phyloP scores from a whole-genome alignment of 2,888 invertebrate genomes.

The Drosophila mercatorum region DNA sequence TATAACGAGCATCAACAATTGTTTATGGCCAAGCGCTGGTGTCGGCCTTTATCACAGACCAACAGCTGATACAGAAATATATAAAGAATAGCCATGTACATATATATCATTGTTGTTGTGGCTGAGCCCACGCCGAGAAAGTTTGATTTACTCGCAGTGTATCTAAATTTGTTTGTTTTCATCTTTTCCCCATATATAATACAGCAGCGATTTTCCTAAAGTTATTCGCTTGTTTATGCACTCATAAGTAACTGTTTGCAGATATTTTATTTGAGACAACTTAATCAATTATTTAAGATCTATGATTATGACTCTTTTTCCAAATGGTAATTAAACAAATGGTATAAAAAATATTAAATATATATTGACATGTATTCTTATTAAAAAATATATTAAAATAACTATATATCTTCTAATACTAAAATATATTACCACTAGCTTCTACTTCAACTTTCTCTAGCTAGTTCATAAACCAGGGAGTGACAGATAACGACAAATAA shows the following conservation, averaged over 20 bases:
- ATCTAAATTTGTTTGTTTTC: background rate
- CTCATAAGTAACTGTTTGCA: background rate
- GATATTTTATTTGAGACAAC: background rate
- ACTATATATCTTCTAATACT: no score
- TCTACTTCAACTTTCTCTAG: no score
- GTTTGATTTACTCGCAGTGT: conserved; percentile 13
- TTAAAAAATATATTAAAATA: no score
- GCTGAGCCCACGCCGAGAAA: conserved; percentile 33
- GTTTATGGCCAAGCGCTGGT: conserved; percentile 61
- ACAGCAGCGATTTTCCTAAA: background rate
- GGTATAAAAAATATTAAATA: no score
- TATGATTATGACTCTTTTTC: no score
- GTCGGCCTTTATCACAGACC: conserved; percentile 40
- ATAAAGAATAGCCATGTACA: background rate
- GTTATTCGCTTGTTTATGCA: background rate
- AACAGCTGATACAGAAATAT: conserved; percentile 52
- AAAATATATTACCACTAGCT: no score
- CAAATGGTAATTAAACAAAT: no score
- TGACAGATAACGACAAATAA: no score
- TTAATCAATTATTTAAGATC: background rate
- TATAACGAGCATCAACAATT: conserved; percentile 60
- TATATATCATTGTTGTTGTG: background rate
- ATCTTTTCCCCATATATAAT: background rate
- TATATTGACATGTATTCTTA: no score
- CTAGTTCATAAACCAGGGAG: no score